Evolutionary conservation across 1,140 invertebrate genomes (phyloP), one percentile per base, ranked within the genome.

Genomic region (Pomacea maculata): DNA sequence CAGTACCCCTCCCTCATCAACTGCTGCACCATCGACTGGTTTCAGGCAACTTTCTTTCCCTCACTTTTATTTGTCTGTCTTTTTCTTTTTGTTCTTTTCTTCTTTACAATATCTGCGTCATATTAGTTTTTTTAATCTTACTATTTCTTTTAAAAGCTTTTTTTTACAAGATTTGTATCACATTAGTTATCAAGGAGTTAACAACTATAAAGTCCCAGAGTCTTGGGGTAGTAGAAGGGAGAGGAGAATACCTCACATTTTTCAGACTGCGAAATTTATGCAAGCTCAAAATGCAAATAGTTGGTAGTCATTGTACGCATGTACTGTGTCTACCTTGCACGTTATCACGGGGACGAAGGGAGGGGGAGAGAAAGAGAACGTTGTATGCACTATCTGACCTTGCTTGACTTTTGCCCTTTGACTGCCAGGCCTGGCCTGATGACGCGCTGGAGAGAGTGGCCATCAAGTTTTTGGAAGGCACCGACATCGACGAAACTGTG

Each of bases 21-120:
- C 85, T 92, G 91, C 82, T 92, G 91, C 85, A 92, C 90, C 55
- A 92, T 92, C 34, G 91, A 92, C 78, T 92, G 91, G 91, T 92
- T 92, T 84, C 91, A 92, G 86, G 95, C 93, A 86, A 83, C 61
- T 34, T 79, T 19, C 45, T 65, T 65, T 55, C 78, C 10, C 55
- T 79, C 68, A 61, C 72, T 67, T 63, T 65, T 78, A n/a, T n/a
- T n/a, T n/a, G n/a, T 78, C 76, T 10, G 68, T 67, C 76, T 65
- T 78, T 78, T 63, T 65, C 68, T 67, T 63, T 10, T 78, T 65
- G 64, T 65, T 78, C 45, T 63, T 65, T 78, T 65, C 76, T 78
- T 67, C 76, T 65, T 78, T 65, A n/a, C 76, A n/a, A n/a, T n/a
- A n/a, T n/a, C n/a, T n/a, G n/a, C n/a, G n/a, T n/a, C n/a, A n/a